Percentiles rank a stretch among this genome's conserved stretches.
Conservation (phyloP, 2,888 invertebrate species). For the Eurytoma californica region DNA sequence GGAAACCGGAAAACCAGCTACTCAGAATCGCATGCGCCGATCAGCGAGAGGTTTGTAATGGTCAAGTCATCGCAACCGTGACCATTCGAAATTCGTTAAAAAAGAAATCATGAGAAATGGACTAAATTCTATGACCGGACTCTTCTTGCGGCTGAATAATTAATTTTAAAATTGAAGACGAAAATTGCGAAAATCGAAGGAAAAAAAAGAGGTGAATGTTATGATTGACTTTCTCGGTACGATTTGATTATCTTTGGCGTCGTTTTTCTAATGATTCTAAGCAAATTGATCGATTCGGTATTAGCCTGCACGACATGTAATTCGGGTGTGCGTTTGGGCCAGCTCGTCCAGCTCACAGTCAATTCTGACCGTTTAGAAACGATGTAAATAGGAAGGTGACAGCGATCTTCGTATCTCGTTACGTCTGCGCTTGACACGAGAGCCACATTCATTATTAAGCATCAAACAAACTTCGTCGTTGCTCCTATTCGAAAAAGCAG, state of each 20-base stretch:
- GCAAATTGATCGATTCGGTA: conserved; percentile 55
- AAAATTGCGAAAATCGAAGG: background rate
- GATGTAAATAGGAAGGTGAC: conserved; percentile 58
- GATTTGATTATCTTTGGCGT: conserved; percentile 53
- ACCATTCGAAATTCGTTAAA: conserved; percentile 47
- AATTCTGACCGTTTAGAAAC: conserved; percentile 60
- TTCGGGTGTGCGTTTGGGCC: conserved; percentile 65
- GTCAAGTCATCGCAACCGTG: conserved; percentile 36
- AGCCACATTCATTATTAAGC: conserved; percentile 53
- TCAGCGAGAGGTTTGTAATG: conserved; percentile 52
- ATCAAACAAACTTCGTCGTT: conserved; percentile 51
- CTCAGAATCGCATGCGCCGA: conserved; percentile 58
- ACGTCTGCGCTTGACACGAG: conserved; percentile 57
- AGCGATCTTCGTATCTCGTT: conserved; percentile 58
- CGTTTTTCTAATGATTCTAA: conserved; percentile 43
- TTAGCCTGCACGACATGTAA: conserved; percentile 49
- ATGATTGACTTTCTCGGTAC: conserved; percentile 44
- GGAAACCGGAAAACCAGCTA: conserved; percentile 55
- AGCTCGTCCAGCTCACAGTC: conserved; percentile 67
- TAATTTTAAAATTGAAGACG: conserved; percentile 29
- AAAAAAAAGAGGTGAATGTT: conserved; percentile 21
- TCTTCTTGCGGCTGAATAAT: conserved; percentile 54
- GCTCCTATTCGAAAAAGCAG: conserved; percentile 53
- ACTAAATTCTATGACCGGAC: conserved; percentile 58
- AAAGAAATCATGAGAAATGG: conserved; percentile 37